phyloP scores from a whole-genome alignment of 1,140 invertebrate species.

The Tetramorium parvispinum region DNA sequence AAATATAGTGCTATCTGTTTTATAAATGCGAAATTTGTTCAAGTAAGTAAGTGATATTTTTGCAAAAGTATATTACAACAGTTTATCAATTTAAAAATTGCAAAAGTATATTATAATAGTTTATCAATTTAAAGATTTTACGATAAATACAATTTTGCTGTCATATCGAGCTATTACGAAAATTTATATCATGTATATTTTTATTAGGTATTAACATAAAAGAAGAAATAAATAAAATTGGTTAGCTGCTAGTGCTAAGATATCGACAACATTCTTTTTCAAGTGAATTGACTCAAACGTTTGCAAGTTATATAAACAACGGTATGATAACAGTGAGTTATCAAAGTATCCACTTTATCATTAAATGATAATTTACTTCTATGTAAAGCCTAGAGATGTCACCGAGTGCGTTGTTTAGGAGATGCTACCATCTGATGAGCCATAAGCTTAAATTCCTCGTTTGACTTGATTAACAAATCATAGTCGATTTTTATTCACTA shows the following conservation, averaged over 20 bases:
- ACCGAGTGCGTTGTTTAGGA: not conserved
- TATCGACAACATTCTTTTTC: not conserved
- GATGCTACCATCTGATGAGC: conserved; percentile 22
- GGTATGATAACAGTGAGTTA: conserved; percentile 5
- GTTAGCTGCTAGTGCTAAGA: conserved; percentile 4
- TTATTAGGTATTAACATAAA: not conserved
- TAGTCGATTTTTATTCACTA: not conserved
- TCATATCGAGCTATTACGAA: not conserved
- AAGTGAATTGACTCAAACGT: not conserved
- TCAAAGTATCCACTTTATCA: not conserved
- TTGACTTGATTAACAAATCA: not conserved
- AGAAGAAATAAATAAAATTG: not conserved
- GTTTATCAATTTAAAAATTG: not conserved
- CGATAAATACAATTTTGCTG: not conserved
- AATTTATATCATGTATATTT: not conserved
- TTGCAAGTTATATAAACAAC: not conserved
- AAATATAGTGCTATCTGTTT: not conserved
- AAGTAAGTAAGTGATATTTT: not conserved
- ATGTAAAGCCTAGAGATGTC: conserved; percentile 8
- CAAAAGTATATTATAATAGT: not conserved
- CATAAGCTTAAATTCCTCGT: not conserved
- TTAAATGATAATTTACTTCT: conserved; percentile 2
- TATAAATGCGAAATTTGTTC: not conserved
- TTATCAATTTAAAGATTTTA: not conserved
- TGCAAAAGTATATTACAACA: not conserved